A percentile compares a stretch with the other conserved stretches of the same genome.
phyloP scores from a whole-genome alignment of 2,888 invertebrate genomes.

The Cheilosia variabilis region DNA sequence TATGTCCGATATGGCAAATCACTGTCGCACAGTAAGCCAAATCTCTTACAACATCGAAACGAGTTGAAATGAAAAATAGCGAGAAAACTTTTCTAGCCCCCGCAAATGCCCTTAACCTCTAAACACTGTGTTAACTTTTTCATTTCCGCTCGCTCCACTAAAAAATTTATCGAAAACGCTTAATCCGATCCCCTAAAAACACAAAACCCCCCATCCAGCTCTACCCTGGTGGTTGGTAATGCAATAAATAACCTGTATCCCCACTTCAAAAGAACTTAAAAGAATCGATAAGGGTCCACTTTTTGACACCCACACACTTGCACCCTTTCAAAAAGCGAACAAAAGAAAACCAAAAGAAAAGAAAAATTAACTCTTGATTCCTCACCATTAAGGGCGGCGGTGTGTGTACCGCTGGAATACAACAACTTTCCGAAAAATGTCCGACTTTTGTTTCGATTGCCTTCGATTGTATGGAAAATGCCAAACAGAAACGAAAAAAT shows the following conservation, averaged over 20 bases:
- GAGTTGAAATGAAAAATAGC: constrained; percentile 63
- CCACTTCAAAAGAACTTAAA: constrained; percentile 64
- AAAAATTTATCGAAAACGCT: constrained; percentile 64
- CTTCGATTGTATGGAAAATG: background rate
- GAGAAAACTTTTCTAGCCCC: constrained; percentile 35
- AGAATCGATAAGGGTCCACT: constrained; percentile 60
- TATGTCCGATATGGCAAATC: constrained; percentile 66
- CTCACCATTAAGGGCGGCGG: constrained; percentile 30
- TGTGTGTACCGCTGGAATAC: background rate
- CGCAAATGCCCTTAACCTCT: constrained; percentile 27
- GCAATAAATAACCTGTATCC: constrained; percentile 69
- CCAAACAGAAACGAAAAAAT: constrained; percentile 7
- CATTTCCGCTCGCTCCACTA: constrained; percentile 17
- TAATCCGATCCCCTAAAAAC: constrained; percentile 41
- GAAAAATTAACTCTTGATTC: constrained; percentile 61
- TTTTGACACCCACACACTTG: constrained; percentile 45
- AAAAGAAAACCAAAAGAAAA: constrained; percentile 31
- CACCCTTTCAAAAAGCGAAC: constrained; percentile 49
- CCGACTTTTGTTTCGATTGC: constrained; percentile 51
- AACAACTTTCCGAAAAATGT: constrained; percentile 27
- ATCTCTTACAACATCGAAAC: constrained; percentile 17
- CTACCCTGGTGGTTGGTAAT: constrained; percentile 27
- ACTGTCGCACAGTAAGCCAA: constrained; percentile 9
- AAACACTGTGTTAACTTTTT: constrained; percentile 23
- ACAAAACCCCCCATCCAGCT: constrained; percentile 10